These are phyloP conservation scores for Synergus umbraculus DNA, from an alignment of 2,888 invertebrate species.

Conservation along the genomic window DNA sequence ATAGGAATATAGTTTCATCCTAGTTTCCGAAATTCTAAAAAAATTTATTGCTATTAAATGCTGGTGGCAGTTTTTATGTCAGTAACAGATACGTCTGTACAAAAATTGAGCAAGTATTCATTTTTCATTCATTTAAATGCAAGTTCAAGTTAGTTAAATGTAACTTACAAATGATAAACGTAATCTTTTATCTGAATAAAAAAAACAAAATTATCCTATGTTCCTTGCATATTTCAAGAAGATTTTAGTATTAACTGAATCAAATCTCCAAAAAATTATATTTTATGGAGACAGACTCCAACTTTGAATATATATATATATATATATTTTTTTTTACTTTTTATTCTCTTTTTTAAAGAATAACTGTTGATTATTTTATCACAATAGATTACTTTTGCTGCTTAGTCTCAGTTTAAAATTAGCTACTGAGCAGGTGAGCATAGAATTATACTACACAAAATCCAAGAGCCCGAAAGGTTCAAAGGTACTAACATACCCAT, in stretches of 20 bases:
- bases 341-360: conserved; percentile 1
- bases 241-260: neutral
- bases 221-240: neutral
- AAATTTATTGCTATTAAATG: conserved; percentile 27
- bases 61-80: conserved; percentile 18
- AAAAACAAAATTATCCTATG: neutral
- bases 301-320: neutral
- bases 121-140: conserved; percentile 1
- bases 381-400: conserved; percentile 24
- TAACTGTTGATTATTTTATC: conserved; percentile 11
- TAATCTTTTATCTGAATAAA: neutral
- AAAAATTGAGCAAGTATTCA: conserved; percentile 35
- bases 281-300: neutral
- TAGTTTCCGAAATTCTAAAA: conserved; percentile 20
- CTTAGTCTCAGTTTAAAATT: conserved; percentile 40
- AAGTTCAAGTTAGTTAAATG: neutral
- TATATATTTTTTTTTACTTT: neutral
- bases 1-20: neutral
- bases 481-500: conserved; percentile 70
- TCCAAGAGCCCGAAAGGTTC: conserved; percentile 56
- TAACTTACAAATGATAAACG: neutral
- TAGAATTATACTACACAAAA: conserved; percentile 26
- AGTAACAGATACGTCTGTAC: neutral
- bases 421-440: conserved; percentile 18
- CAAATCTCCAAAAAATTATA: neutral